A percentile compares a stretch with the other conserved stretches of the same genome.
phyloP scores from a whole-genome alignment of 2,113 vertebrate species.

The Alouatta palliata region DNA sequence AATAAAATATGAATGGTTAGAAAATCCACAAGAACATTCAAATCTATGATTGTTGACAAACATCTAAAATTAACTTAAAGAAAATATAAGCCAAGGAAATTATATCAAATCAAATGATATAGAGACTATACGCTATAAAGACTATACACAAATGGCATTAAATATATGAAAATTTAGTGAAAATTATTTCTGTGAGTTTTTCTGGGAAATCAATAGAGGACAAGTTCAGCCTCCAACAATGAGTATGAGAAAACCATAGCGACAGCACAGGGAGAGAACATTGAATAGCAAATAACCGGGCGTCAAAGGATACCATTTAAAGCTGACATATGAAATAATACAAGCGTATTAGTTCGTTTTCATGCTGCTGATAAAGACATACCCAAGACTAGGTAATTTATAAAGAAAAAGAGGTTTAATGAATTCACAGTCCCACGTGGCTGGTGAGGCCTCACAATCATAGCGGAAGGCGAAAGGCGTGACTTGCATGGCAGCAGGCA shows the following conservation, averaged over 20 bases:
- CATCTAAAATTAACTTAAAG: neutral
- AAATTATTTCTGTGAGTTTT: neutral
- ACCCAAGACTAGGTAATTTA: too few species aligned
- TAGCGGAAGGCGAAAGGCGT: too few species aligned
- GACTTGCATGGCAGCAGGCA: too few species aligned
- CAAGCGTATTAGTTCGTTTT: too few species aligned
- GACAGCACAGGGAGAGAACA: neutral
- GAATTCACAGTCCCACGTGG: too few species aligned
- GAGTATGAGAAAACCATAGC: neutral
- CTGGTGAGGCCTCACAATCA: too few species aligned
- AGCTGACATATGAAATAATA: conserved; percentile 27
- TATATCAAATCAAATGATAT: neutral
- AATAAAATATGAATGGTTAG: neutral
- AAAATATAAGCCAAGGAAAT: neutral
- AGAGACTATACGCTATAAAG: neutral
- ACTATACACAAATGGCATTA: neutral
- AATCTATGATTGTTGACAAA: neutral
- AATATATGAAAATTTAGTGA: neutral
- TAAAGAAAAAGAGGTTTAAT: too few species aligned
- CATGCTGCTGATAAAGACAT: too few species aligned
- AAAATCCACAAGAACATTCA: neutral
- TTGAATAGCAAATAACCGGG: neutral
- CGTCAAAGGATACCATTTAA: neutral
- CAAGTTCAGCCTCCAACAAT: neutral
- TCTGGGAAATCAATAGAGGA: conserved; percentile 26